phyloP scores from a whole-genome alignment of 23 tunicate genomes.

The Styela clava region DNA sequence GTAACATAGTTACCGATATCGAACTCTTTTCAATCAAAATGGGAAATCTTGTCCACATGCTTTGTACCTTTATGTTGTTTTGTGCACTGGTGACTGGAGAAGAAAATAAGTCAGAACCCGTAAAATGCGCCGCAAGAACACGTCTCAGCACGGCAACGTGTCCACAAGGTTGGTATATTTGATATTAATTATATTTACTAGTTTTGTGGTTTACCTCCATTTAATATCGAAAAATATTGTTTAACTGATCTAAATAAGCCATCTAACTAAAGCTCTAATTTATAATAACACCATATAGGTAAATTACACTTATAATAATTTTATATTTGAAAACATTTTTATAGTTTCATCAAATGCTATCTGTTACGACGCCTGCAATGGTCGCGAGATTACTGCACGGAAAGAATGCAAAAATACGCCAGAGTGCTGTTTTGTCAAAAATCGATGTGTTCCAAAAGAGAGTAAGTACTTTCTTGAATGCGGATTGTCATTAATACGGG shows the following conservation, averaged over 20 bases:
- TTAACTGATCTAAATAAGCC: background rate
- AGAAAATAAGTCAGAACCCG: background rate
- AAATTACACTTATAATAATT: too few species aligned
- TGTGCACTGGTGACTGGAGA: background rate
- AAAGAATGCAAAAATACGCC: constrained; percentile 5
- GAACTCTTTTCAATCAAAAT: background rate
- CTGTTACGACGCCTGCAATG: constrained; percentile 9
- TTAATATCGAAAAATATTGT: too few species aligned
- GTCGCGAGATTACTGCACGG: background rate
- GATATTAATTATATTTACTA: too few species aligned
- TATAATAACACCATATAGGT: background rate
- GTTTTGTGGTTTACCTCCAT: background rate
- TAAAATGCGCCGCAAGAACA: background rate
- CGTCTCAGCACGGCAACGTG: background rate
- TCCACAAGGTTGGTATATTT: background rate
- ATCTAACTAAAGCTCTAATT: background rate
- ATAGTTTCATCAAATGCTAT: background rate
- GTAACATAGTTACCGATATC: background rate
- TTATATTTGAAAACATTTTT: background rate
- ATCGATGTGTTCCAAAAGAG: background rate
- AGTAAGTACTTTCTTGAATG: background rate
- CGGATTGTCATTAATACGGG: too few species aligned
- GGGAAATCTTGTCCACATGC: background rate
- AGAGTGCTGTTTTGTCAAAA: constrained; percentile 7
- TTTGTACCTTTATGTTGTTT: background rate